Evolutionary conservation across 2,113 vertebrate species (phyloP).

Genomic region (Holacanthus passer): DNA sequence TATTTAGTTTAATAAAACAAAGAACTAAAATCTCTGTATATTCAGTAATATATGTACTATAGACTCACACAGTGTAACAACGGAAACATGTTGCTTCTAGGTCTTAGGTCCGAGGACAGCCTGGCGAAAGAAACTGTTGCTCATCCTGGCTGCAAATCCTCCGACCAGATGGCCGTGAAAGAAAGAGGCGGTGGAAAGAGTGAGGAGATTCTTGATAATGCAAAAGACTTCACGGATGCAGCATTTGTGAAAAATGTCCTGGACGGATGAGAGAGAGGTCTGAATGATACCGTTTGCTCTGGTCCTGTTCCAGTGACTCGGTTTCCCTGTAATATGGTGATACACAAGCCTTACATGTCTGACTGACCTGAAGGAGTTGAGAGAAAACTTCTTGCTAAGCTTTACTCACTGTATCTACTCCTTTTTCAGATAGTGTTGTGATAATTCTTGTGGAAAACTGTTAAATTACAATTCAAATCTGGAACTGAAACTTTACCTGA

Average conservation of each 20-base stretch:
- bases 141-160: slow-evolving; percentile 3
- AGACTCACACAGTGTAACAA: background rate
- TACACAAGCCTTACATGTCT: background rate
- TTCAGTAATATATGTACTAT: background rate
- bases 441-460: background rate
- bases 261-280: slow-evolving; percentile 19
- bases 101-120: background rate
- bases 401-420: background rate
- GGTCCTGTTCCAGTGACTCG: background rate
- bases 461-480: too few relatives aligned
- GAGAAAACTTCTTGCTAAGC: too few relatives aligned
- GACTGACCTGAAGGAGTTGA: background rate
- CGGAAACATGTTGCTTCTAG: background rate
- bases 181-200: slow-evolving; percentile 8
- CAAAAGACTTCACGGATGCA: background rate
- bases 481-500: too few relatives aligned
- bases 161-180: slow-evolving; percentile 8
- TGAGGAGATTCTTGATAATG: slow-evolving; percentile 7
- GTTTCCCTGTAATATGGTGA: background rate
- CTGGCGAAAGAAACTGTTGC: slow-evolving; percentile 12
- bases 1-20: too few relatives aligned
- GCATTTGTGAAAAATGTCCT: slow-evolving; percentile 25
- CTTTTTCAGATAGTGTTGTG: background rate
- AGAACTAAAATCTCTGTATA: background rate
- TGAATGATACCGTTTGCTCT: slow-evolving; percentile 16